phyloP scores from a whole-genome alignment of 2,113 vertebrate genomes.

The Accipiter virgatus region DNA sequence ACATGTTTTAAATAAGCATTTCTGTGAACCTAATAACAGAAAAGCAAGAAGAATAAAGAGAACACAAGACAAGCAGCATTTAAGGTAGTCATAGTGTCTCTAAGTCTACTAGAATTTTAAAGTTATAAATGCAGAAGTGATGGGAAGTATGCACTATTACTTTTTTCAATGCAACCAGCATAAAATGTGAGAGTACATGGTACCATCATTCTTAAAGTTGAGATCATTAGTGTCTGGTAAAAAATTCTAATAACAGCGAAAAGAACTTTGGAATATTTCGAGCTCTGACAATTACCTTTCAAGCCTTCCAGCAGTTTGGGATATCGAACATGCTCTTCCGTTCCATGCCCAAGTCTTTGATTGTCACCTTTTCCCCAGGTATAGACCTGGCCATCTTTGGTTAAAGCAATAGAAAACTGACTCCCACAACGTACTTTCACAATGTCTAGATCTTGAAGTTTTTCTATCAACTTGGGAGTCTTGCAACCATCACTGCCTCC shows the following conservation, averaged over 20 bases:
- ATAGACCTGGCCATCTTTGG: conserved; percentile 95
- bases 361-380: conserved; percentile 99
- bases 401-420: conserved; percentile 94
- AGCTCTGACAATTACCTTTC: conserved; percentile 77
- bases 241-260: background rate
- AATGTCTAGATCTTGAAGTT: conserved; percentile 93
- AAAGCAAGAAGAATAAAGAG: background rate
- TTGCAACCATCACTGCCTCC: conserved; percentile 98
- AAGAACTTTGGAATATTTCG: background rate
- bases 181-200: background rate
- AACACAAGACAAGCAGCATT: background rate
- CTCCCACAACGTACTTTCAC: conserved; percentile 94
- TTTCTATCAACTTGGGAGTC: conserved; percentile 94
- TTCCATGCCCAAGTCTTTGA: conserved; percentile 95
- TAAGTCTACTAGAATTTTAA: background rate
- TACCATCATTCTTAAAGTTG: background rate
- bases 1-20: background rate
- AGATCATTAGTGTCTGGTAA: accelerated
- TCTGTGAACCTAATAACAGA: background rate
- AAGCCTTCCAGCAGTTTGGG: conserved; percentile 92
- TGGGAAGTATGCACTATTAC: background rate
- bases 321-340: conserved; percentile 94
- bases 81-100: background rate
- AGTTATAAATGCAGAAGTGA: background rate
- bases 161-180: background rate